phyloP scores from a whole-genome alignment of 2,888 invertebrate species.

The Agapostemon virescens region DNA sequence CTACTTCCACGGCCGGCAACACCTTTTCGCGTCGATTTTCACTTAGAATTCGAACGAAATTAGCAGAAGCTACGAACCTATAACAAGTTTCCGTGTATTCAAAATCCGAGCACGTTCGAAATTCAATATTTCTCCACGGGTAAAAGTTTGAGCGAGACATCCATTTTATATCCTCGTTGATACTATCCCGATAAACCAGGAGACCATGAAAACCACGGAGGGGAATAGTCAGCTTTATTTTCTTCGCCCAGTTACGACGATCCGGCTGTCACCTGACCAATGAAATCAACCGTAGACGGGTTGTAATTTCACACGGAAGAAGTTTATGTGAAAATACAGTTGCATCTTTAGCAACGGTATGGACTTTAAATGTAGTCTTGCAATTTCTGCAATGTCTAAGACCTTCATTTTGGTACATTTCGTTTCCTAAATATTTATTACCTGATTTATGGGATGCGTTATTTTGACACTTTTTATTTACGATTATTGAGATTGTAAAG shows the following conservation, averaged over 20 bases:
- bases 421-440: background rate
- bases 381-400: background rate
- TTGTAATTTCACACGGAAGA: background rate
- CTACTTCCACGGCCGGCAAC: background rate
- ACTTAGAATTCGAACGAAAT: background rate
- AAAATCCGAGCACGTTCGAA: constrained; percentile 26
- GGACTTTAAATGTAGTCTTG: background rate
- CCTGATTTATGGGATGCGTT: too few relatives aligned
- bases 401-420: background rate
- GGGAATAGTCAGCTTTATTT: constrained; percentile 26
- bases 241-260: background rate
- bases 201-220: constrained; percentile 28
- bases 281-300: constrained; percentile 15
- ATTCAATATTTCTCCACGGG: constrained; percentile 19
- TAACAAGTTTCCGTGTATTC: background rate
- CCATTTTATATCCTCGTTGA: constrained; percentile 18
- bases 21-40: too few relatives aligned
- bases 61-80: background rate
- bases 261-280: constrained; percentile 33
- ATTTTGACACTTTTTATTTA: too few relatives aligned
- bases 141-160: background rate
- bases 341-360: background rate
- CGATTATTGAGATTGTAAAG: too few relatives aligned
- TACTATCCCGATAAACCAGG: background rate
- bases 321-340: constrained; percentile 8